Evolutionary conservation across 2,797 vertebrate species (phyloP).

Genomic region (Parotocinclus haroldoi): DNA sequence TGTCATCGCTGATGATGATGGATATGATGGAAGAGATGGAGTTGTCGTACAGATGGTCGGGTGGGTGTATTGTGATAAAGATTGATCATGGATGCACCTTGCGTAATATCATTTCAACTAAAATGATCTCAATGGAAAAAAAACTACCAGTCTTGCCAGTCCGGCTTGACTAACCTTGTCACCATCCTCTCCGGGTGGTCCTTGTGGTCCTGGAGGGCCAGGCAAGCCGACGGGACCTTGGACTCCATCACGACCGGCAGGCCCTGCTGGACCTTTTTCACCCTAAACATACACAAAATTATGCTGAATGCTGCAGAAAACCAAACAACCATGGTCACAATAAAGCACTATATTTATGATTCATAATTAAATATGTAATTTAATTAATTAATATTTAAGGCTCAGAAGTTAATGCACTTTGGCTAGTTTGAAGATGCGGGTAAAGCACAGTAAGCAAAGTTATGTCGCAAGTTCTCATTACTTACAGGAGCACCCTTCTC

Average conservation of each 20-base stretch:
- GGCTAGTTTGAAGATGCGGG: background rate
- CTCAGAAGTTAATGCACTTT: background rate
- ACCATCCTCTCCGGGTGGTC: slow-evolving; percentile 95
- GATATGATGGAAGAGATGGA: slow-evolving; percentile 39
- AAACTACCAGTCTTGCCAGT: background rate
- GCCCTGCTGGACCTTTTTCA: slow-evolving; percentile 94
- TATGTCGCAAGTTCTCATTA: slow-evolving; percentile 36
- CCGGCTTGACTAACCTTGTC: slow-evolving; percentile 82
- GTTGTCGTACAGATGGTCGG: slow-evolving; percentile 54
- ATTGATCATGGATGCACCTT: slow-evolving; percentile 47
- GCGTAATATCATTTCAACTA: background rate
- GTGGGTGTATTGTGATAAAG: slow-evolving; percentile 44
- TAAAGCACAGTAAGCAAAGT: background rate
- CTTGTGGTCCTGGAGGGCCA: slow-evolving; percentile 90
- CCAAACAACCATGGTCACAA: too few relatives aligned
- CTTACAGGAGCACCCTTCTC: slow-evolving; percentile 96
- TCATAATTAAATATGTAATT: too few relatives aligned
- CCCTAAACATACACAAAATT: slow-evolving; percentile 71
- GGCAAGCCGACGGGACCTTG: slow-evolving; percentile 96
- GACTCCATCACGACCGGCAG: slow-evolving; percentile 92
- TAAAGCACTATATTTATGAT: too few relatives aligned
- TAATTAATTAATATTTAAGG: background rate
- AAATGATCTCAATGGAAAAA: background rate
- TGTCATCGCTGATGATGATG: slow-evolving; percentile 50
- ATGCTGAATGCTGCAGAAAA: too few relatives aligned